Percentiles rank a stretch among this genome's conserved stretches.
phyloP scores from a whole-genome alignment of 2,113 vertebrate species.

The Xenopus tropicalis region DNA sequence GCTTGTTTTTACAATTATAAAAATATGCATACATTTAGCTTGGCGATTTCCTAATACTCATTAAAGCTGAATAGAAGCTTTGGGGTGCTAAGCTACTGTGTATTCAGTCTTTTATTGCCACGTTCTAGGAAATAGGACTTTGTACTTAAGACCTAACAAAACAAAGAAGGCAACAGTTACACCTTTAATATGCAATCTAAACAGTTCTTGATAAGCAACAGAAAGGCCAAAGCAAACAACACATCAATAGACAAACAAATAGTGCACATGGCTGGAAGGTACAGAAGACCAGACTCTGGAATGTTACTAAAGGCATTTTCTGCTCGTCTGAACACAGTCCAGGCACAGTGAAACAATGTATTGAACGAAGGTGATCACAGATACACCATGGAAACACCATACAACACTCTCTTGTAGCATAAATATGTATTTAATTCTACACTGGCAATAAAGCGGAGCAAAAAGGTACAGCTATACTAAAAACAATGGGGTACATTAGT shows the following conservation, averaged over 20 bases:
- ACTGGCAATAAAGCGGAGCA: no score
- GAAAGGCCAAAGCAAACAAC: conserved; percentile 16
- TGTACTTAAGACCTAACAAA: conserved; percentile 28
- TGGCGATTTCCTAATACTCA: conserved; percentile 5
- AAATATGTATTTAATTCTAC: no score
- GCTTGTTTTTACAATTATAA: no score
- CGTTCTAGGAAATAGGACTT: conserved; percentile 16
- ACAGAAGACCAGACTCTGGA: not conserved
- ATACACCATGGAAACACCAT: no score
- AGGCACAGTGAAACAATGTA: no score
- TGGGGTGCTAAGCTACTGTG: conserved; percentile 17
- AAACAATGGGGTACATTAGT: no score
- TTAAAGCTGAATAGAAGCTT: not conserved
- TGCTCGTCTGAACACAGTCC: no score
- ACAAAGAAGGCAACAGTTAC: conserved; percentile 22
- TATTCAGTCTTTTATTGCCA: conserved; percentile 15
- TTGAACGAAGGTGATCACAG: no score
- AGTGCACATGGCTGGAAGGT: conserved; percentile 5
- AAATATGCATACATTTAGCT: conserved; percentile 1
- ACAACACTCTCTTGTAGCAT: no score
- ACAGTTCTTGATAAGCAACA: conserved; percentile 10
- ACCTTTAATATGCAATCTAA: conserved; percentile 24
- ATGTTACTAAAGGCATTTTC: not conserved
- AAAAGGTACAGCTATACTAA: no score
- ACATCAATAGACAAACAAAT: conserved; percentile 18